These are phyloP conservation scores for Chaetorhynchus papuensis DNA, from an alignment of 2,113 vertebrate genomes.

Conservation along the genomic window DNA sequence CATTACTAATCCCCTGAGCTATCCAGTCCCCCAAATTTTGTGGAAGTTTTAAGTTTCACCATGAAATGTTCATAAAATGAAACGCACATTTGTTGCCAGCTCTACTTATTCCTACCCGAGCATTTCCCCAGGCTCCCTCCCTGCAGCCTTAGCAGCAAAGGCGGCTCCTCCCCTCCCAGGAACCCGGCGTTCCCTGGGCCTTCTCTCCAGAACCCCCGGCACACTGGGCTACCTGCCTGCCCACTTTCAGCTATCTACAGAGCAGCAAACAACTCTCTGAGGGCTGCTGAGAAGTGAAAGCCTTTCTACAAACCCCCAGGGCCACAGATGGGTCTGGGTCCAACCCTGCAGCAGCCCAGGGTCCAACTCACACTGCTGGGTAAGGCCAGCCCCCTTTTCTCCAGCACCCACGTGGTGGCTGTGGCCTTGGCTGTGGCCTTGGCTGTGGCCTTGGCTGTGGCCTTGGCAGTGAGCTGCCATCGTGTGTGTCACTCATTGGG, in stretches of 20 bases:
- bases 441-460: not conserved
- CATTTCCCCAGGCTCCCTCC: slow-evolving; percentile 11
- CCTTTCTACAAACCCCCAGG: not conserved
- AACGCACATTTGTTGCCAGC: slow-evolving; percentile 65
- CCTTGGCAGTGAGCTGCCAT: not conserved
- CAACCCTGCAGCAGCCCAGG: not conserved
- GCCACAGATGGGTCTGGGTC: not conserved
- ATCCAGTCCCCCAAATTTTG: slow-evolving; percentile 64
- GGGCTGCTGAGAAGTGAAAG: not conserved
- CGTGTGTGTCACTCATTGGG: not conserved
- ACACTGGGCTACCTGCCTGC: not conserved
- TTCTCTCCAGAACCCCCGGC: not conserved
- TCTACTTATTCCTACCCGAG: slow-evolving; percentile 24
- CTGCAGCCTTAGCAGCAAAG: not conserved
- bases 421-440: too few relatives aligned
- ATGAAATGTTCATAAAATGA: slow-evolving; percentile 69
- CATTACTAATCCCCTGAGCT: slow-evolving; percentile 69
- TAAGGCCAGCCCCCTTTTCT: not conserved
- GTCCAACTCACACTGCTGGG: not conserved
- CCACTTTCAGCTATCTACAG: accelerated
- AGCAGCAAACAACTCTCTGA: not conserved
- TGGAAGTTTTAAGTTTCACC: slow-evolving; percentile 70
- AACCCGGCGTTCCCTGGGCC: accelerated
- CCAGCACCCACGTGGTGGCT: not conserved
- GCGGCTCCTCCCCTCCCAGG: not conserved